These are phyloP conservation scores for Cephus nigrinus DNA, from an alignment of 2,888 invertebrate genomes.

Conservation along the genomic window DNA sequence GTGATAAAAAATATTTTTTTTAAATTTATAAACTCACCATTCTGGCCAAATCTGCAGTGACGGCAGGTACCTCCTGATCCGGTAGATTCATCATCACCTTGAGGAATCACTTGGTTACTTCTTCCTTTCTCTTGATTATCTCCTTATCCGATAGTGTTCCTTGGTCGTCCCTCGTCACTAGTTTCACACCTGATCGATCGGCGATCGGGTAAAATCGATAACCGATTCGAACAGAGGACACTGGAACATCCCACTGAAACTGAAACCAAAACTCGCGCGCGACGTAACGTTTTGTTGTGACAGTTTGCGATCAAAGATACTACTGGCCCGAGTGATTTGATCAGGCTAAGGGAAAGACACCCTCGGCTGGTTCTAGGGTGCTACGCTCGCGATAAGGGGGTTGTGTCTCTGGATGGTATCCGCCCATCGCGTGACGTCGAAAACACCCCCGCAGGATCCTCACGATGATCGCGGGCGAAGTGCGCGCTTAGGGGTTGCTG, in stretches of 20 bases:
- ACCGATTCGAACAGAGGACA: neutral
- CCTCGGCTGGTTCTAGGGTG: slow-evolving; percentile 21
- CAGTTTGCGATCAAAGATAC: slow-evolving; percentile 44
- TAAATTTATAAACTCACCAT: slow-evolving; percentile 39
- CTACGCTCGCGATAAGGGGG: slow-evolving; percentile 35
- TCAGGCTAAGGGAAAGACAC: slow-evolving; percentile 39
- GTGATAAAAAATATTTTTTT: neutral
- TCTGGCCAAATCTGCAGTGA: slow-evolving; percentile 45
- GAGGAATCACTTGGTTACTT: neutral
- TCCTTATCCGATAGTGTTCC: neutral
- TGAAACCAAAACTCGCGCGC: neutral
- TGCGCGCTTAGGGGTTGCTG: slow-evolving; percentile 30
- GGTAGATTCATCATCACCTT: slow-evolving; percentile 49
- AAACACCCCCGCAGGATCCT: slow-evolving; percentile 48
- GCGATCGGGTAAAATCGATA: neutral
- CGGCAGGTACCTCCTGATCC: slow-evolving; percentile 56
- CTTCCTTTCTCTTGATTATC: neutral
- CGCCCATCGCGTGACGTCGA: slow-evolving; percentile 52
- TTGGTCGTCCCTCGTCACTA: neutral
- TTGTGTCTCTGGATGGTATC: slow-evolving; percentile 48
- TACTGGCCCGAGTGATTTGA: slow-evolving; percentile 54
- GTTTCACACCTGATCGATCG: neutral
- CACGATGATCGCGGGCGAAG: slow-evolving; percentile 13
- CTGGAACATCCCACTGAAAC: neutral
- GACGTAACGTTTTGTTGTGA: slow-evolving; percentile 16